phyloP scores from a whole-genome alignment of 1,140 invertebrate genomes.

The Dryas iulia region DNA sequence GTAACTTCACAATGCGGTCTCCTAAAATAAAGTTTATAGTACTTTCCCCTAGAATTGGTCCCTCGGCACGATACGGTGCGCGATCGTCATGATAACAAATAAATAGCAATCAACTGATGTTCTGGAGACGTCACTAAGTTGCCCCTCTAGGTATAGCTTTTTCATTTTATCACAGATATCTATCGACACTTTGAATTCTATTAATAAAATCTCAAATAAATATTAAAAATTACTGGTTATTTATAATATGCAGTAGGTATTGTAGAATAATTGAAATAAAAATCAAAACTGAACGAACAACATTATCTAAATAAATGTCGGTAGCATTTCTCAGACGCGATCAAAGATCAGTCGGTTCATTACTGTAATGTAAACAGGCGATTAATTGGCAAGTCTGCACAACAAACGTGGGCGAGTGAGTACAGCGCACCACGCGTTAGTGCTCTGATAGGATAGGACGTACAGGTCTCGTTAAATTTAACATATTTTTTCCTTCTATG shows the following conservation, averaged over 20 bases:
- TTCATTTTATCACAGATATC: conserved; percentile 31
- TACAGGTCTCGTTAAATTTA: neutral
- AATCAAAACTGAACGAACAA: neutral
- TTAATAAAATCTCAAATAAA: too few species aligned
- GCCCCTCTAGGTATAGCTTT: conserved; percentile 22
- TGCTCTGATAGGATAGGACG: conserved; percentile 2
- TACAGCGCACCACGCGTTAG: conserved; percentile 39
- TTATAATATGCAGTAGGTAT: neutral
- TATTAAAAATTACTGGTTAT: too few species aligned
- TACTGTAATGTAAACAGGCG: conserved; percentile 38
- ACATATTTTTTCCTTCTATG: conserved; percentile 1
- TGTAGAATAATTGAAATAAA: neutral
- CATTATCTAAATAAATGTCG: conserved; percentile 8
- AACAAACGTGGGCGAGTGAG: conserved; percentile 35
- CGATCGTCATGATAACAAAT: conserved; percentile 50
- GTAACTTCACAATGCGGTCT: conserved; percentile 24
- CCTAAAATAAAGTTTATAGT: conserved; percentile 33
- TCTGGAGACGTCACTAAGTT: conserved; percentile 45
- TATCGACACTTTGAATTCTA: neutral
- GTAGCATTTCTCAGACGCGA: conserved; percentile 18
- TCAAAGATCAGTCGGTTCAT: conserved; percentile 35
- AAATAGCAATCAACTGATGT: conserved; percentile 61
- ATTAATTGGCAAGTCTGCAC: conserved; percentile 54
- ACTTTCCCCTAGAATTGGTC: conserved; percentile 37
- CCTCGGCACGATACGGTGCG: conserved; percentile 33